Evolutionary conservation across 2,797 vertebrate species (phyloP), one percentile per base, ranked within the genome.

Genomic region (Malurus leucopterus): DNA sequence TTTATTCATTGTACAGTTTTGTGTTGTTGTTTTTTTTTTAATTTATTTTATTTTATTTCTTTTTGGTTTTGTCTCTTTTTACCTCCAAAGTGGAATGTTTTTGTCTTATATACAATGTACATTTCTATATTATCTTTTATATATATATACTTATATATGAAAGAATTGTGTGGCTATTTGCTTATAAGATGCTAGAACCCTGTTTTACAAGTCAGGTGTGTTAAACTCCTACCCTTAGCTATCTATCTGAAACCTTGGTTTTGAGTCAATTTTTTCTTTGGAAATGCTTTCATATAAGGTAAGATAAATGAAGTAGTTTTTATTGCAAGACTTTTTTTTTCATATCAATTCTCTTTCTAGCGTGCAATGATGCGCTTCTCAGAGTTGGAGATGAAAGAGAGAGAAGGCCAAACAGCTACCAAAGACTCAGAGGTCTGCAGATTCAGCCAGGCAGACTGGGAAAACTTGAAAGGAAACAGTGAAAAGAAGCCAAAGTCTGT

Each of bases 341-440:
- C 94, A 94, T 97, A 97, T 97, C 89, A 94, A n/a, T 97, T 98
- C 97, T 98, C 97, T 97, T 98, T 97, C 93, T 98, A 99, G 99
- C 99, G 99, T 97, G 99, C 99, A 96, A 99, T 99, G 99, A 99
- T 99, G 98, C 99, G 99, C 97, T 99, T 99, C 98, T 99, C 99
- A 89, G 99, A 99, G 98, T 98, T 99, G 98, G 99, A 99, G 98
- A 99, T 99, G 98, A 99, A 99, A 98, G 98, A 99, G 96, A 98
- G 98, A 98, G 99, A 99, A 98, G 98, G 98, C 96, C 97, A 97
- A 93, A 96, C 98, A 95, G 95, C 98, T 95, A 97, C 97, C 96
- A 97, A 97, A 97, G 97, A 98, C 91, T 95, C 96, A 91, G 97
- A 98, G 96, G 98, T 98, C 96, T 98, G 98, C 98, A 98, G 97